A percentile compares a stretch with the other conserved stretches of the same genome.
phyloP scores from a whole-genome alignment of 92 coral and sea anemone genomes.

The Porites divaricata region DNA sequence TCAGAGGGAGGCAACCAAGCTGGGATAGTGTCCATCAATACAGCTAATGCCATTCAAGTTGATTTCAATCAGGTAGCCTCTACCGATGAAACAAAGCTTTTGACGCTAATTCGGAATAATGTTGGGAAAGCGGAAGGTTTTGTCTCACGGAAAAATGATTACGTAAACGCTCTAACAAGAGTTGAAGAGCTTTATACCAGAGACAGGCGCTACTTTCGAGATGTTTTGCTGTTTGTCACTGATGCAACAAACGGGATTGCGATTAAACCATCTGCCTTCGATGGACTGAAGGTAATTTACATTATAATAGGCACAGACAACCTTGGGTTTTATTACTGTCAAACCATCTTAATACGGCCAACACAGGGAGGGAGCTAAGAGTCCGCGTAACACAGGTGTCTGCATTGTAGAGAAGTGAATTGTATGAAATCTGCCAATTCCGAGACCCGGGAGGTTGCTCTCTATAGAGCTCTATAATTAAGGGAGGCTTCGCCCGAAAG shows the following conservation, averaged over 20 bases:
- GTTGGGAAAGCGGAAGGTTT: background rate
- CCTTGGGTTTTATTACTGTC: too few relatives aligned
- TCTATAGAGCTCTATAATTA: too few relatives aligned
- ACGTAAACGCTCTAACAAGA: background rate
- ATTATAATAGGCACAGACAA: too few relatives aligned
- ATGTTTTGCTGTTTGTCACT: background rate
- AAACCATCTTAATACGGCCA: too few relatives aligned
- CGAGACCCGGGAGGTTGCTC: too few relatives aligned
- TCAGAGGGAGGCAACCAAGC: background rate
- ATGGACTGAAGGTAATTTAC: background rate
- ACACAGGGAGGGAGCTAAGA: too few relatives aligned
- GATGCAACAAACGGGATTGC: background rate
- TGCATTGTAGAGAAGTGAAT: too few relatives aligned
- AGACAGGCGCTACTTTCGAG: background rate
- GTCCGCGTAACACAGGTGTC: too few relatives aligned
- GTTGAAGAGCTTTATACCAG: background rate
- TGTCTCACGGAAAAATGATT: background rate
- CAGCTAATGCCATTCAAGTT: background rate
- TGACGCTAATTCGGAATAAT: background rate
- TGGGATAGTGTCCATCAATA: background rate
- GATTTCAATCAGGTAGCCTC: background rate
- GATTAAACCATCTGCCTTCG: background rate
- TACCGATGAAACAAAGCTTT: background rate
- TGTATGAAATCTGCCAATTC: too few relatives aligned
- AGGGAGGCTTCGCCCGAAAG: too few relatives aligned